phyloP scores from a whole-genome alignment of 2,888 invertebrate species.

The Thereva nobilitata region DNA sequence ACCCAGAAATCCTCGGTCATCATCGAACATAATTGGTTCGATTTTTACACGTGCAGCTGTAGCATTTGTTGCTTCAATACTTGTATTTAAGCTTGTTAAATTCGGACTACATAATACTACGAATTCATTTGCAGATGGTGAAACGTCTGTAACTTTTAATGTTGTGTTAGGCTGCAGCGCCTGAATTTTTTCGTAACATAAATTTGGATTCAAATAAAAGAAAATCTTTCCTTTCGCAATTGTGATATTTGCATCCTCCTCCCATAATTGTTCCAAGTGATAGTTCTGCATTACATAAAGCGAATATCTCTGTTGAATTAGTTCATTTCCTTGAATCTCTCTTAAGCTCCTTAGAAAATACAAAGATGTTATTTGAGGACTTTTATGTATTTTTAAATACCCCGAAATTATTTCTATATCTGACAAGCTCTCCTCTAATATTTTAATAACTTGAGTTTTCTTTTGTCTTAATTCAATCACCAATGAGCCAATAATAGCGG shows the following conservation, averaged over 20 bases:
- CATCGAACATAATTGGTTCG: conserved; percentile 65
- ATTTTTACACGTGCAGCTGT: conserved; percentile 63
- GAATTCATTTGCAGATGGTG: conserved; percentile 55
- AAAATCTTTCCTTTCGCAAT: conserved; percentile 65
- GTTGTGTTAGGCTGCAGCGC: conserved; percentile 60
- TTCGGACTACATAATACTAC: conserved; percentile 16
- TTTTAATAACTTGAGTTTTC: conserved; percentile 49
- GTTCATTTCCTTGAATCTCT: conserved; percentile 64
- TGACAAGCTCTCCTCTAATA: conserved; percentile 65
- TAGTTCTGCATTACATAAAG: conserved; percentile 69
- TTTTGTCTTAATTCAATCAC: conserved; percentile 60
- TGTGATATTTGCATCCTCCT: conserved; percentile 57
- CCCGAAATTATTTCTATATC: conserved; percentile 68
- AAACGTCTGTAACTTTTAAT: conserved; percentile 63
- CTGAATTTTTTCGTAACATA: conserved; percentile 67
- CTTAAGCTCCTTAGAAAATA: conserved; percentile 68
- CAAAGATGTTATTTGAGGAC: conserved; percentile 65
- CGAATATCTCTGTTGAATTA: conserved; percentile 51
- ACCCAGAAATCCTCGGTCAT: conserved; percentile 79
- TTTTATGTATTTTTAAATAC: conserved; percentile 68
- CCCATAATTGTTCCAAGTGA: conserved; percentile 68
- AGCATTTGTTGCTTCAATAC: conserved; percentile 53
- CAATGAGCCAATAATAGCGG: conserved; percentile 69
- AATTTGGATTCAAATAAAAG: conserved; percentile 73
- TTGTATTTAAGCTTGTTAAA: conserved; percentile 47